Base-by-base conservation (phyloP, 2,888 invertebrate species). In the Fabriciana adippe region DNA sequence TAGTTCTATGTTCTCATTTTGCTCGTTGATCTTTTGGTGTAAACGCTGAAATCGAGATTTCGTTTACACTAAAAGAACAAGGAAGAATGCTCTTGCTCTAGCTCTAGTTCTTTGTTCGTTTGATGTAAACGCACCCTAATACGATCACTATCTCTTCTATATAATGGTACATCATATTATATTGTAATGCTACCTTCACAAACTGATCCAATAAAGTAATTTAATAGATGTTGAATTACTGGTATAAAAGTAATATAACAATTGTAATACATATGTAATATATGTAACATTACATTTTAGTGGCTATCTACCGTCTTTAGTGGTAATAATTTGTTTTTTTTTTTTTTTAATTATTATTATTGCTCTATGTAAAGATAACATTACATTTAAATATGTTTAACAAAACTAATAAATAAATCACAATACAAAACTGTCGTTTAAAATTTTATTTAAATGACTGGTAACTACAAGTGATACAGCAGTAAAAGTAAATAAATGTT, bases 121-220 rank as follows among this genome's bases (percentile, higher is more conserved):
- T n/a, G n/a, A n/a, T n/a, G n/a, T n/a, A n/a, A n/a, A n/a, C n/a
- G n/a, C n/a, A n/a, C n/a, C n/a, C n/a, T n/a, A 75, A 69, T 66
- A 62, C 53, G 74, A 75, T 74, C 55, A 55, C 62, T 73, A 76
- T 76, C 71, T 74, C 61, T 71, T 61, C 64, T 67, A 61, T 62
- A 62, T 26, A 57, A n/a, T 55, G 65, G 79, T 76, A 80, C 75
- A 74, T 67, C 55, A 71, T 47, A 16, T 48, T 41, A 56, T 68
- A 56, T 68, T 68, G 70, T 64, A 47, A 59, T 66, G 47, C 48
- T 54, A 59, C 31, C 54, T 57, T 26, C 16, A 47, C 11, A 21
- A 21, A 47, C 26, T 47, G 8, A 16, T 16, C 14, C 6, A 47
- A n/a, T 47, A 4, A 11, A 57, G n/a, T 47, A 26, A 26, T 45